Percentiles rank a stretch among this genome's conserved stretches.
These are phyloP conservation scores for Trematomus bernacchii DNA, from an alignment of 2,797 vertebrate genomes.

Conservation along the genomic window DNA sequence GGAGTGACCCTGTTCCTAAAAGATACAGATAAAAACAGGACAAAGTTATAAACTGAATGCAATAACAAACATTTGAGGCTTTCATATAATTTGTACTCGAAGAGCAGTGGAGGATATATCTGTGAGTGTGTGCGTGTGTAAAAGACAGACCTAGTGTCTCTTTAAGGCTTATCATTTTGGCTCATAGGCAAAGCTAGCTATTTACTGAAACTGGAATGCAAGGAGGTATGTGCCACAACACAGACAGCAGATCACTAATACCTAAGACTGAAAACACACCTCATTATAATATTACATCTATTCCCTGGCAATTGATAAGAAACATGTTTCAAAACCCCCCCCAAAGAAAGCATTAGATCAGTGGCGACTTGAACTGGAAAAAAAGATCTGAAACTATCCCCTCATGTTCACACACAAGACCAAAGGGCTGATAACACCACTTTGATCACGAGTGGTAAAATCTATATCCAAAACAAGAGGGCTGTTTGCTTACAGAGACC, in stretches of 20 bases:
- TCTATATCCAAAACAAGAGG: conserved; percentile 66
- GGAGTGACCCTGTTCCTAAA: conserved; percentile 91
- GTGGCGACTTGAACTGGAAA: not conserved
- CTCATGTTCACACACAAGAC: conserved; percentile 50
- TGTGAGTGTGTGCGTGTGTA: conserved; percentile 12
- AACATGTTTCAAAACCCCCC: conserved; percentile 5
- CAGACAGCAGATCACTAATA: conserved; percentile 58
- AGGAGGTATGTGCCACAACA: conserved; percentile 75
- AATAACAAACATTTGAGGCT: conserved; percentile 44
- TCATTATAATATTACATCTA: conserved; percentile 21
- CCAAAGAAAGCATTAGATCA: conserved; percentile 17
- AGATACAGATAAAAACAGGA: conserved; percentile 48
- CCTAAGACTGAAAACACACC: conserved; percentile 43
- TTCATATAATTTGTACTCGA: conserved; percentile 41
- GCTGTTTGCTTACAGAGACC: conserved; percentile 58
- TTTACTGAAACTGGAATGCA: conserved; percentile 81
- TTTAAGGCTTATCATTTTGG: conserved; percentile 81
- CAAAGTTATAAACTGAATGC: conserved; percentile 36
- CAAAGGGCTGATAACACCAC: conserved; percentile 59
- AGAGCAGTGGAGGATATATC: conserved; percentile 28
- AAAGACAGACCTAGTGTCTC: conserved; percentile 66
- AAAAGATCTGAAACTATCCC: conserved; percentile 10
- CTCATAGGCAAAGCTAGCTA: conserved; percentile 75
- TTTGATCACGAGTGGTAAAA: conserved; percentile 61
- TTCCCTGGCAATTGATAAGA: conserved; percentile 10